Percentiles rank a stretch among this genome's conserved stretches.
These are phyloP conservation scores for Oscheius onirici DNA, from an alignment of 2,888 invertebrate species.

Conservation along the genomic window DNA sequence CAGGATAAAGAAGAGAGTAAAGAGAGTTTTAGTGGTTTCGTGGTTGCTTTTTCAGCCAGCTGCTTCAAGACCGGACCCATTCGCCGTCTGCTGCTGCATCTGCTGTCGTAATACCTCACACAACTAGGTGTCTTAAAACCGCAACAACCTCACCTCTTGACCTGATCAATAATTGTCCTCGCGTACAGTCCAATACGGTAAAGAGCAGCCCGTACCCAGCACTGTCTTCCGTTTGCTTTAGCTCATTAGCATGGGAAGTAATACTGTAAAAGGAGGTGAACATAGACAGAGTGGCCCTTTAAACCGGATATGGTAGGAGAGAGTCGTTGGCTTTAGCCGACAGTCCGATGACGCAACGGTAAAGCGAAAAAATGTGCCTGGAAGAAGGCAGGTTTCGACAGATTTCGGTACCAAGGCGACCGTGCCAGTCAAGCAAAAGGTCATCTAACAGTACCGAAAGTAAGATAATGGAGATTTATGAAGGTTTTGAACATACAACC, in stretches of 20 bases:
- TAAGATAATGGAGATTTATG: too few species aligned
- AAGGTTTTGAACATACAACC: too few species aligned
- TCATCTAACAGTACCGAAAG: too few species aligned
- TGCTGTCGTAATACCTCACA: not conserved
- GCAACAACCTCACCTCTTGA: constrained; percentile 20
- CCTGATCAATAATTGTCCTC: constrained; percentile 26
- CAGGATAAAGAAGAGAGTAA: not conserved
- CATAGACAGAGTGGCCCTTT: not conserved
- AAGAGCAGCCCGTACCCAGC: not conserved
- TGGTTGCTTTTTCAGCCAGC: constrained; percentile 6
- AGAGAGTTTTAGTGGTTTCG: not conserved
- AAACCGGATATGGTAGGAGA: constrained; percentile 13
- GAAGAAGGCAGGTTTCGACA: not conserved
- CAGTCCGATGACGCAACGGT: not conserved
- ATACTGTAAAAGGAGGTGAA: not conserved
- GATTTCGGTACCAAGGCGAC: not conserved
- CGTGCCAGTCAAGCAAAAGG: not conserved
- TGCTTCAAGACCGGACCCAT: constrained; percentile 2
- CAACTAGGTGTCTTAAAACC: not conserved
- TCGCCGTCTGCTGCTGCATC: not conserved
- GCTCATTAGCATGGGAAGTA: constrained; percentile 7
- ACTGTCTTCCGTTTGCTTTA: not conserved
- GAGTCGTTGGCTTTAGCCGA: not conserved
- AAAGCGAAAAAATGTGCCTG: not conserved
- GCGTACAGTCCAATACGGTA: not conserved